A percentile compares a stretch with the other conserved stretches of the same genome.
Conservation (phyloP, 2,113 vertebrate genomes). For the Furnarius figulus region DNA sequence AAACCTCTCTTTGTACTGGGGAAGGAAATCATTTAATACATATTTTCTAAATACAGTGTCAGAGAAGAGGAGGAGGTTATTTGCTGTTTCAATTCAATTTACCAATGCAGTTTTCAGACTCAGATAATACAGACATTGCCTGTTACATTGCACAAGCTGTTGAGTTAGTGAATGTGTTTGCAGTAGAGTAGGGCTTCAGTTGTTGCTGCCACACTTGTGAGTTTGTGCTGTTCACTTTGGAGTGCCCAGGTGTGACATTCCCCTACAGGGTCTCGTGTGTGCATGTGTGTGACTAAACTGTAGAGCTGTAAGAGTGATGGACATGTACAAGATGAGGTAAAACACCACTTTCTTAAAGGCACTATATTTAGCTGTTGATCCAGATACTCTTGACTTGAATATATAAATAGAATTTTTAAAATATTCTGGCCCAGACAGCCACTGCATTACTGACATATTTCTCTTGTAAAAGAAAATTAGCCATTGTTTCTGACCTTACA, state of each 20-base stretch:
- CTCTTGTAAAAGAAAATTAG: not conserved
- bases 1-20: not conserved
- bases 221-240: not conserved
- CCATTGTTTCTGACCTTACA: not conserved
- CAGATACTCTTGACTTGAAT: conserved; percentile 35
- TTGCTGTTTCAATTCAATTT: not conserved
- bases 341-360: conserved; percentile 29
- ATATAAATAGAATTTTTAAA: conserved; percentile 11
- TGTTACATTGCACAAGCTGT: not conserved
- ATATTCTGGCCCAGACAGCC: not conserved
- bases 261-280: not conserved
- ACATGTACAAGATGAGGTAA: not conserved
- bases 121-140: not conserved
- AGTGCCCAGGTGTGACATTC: not conserved
- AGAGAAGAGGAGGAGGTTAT: not conserved
- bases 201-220: not conserved
- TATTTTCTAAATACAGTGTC: not conserved
- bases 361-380: conserved; percentile 21
- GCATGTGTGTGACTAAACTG: not conserved
- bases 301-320: not conserved
- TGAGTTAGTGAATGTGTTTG: not conserved
- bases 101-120: not conserved
- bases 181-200: not conserved
- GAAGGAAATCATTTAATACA: not conserved
- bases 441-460: conserved; percentile 21